phyloP scores from a whole-genome alignment of 2,888 invertebrate species.

The Carabus problematicus region DNA sequence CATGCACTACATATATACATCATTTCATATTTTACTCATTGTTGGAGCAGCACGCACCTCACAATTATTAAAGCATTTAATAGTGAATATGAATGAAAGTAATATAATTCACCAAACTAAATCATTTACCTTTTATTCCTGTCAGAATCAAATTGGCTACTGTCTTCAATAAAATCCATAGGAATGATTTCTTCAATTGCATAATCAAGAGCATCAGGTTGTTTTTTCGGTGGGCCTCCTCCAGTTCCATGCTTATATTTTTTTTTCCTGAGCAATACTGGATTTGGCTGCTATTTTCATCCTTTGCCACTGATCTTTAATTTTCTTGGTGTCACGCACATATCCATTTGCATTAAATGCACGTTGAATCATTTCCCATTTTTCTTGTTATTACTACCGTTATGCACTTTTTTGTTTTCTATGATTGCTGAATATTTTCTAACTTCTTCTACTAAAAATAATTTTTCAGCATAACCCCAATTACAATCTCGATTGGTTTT shows the following conservation, averaged over 20 bases:
- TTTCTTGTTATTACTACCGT: neutral
- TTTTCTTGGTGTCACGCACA: neutral
- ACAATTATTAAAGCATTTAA: too few species aligned
- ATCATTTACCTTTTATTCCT: too few species aligned
- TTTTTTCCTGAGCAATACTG: neutral
- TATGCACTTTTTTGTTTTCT: constrained; percentile 1
- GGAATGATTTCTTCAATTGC: too few species aligned
- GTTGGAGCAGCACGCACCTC: too few species aligned
- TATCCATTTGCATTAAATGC: neutral
- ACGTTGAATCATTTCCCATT: neutral
- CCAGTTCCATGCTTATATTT: constrained; percentile 2
- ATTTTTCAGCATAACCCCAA: neutral
- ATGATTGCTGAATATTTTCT: neutral
- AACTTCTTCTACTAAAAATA: neutral
- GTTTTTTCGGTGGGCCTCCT: constrained; percentile 1
- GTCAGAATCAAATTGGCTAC: too few species aligned
- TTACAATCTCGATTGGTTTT: neutral
- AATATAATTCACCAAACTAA: too few species aligned
- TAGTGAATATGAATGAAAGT: too few species aligned
- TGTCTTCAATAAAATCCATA: too few species aligned
- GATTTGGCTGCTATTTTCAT: constrained; percentile 9
- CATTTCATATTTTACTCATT: too few species aligned
- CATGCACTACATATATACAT: too few species aligned
- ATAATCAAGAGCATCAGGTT: too few species aligned
- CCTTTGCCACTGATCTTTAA: constrained; percentile 3